Percentiles rank a stretch among this genome's conserved stretches.
These are phyloP conservation scores for Melospiza georgiana DNA, from an alignment of 2,113 vertebrate genomes.

Conservation along the genomic window DNA sequence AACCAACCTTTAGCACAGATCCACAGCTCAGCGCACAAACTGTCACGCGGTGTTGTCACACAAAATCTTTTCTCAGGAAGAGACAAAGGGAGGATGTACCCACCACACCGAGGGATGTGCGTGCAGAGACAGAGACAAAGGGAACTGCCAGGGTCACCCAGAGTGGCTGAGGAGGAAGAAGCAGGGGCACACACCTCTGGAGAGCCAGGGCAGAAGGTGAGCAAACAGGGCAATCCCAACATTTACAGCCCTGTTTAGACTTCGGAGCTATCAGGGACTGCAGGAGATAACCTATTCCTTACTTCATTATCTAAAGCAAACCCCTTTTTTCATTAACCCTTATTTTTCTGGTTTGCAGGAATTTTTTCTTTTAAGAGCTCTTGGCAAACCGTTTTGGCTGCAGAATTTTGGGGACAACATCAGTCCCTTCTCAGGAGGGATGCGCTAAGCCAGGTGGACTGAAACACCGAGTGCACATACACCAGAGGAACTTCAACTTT, in stretches of 20 bases:
- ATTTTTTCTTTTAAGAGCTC: background rate
- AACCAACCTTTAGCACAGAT: conserved; percentile 1
- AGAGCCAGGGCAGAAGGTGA: background rate
- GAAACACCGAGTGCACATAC: background rate
- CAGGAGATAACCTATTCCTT: conserved; percentile 2
- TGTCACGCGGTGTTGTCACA: background rate
- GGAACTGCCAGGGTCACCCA: background rate
- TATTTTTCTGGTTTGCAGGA: background rate
- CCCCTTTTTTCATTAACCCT: background rate
- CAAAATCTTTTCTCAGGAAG: background rate
- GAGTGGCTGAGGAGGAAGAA: background rate
- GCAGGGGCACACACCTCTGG: background rate
- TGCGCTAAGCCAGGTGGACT: background rate
- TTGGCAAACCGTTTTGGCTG: background rate
- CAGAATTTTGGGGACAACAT: background rate
- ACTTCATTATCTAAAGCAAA: background rate
- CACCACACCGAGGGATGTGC: background rate
- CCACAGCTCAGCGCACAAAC: background rate
- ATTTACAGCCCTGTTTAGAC: conserved; percentile 9
- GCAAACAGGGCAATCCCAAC: background rate
- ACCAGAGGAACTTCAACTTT: background rate
- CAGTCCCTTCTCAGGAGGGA: background rate
- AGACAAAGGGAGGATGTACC: background rate
- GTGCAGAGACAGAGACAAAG: background rate
- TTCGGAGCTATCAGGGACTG: background rate